Percentiles rank a stretch among this genome's conserved stretches.
Evolutionary conservation across 2,888 invertebrate species (phyloP).

Genomic region (Magallana nippona): DNA sequence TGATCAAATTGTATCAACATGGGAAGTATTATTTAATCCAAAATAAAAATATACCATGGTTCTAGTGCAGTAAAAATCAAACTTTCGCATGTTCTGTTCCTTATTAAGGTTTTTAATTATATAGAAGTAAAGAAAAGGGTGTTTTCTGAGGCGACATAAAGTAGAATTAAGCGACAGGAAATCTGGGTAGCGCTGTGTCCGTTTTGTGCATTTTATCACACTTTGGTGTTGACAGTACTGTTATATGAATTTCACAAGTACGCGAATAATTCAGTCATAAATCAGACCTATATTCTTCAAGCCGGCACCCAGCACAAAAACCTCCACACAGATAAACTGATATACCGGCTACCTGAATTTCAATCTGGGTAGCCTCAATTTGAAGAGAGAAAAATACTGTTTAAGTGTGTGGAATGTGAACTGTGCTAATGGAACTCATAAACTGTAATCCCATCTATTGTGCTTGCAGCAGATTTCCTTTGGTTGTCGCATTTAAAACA

Average conservation of each 20-base stretch:
- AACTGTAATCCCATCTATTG: neutral
- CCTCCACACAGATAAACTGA: neutral
- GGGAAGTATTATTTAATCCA: neutral
- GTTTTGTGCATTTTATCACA: constrained; percentile 26
- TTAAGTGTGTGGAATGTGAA: neutral
- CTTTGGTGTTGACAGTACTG: constrained; percentile 5
- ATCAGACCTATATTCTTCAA: neutral
- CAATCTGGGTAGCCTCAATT: neutral
- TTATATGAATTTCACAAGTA: constrained; percentile 26
- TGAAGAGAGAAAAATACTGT: neutral
- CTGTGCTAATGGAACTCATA: constrained; percentile 14
- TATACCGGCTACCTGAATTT: neutral
- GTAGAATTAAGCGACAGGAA: neutral
- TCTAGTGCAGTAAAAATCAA: neutral
- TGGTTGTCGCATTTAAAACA: constrained; percentile 3
- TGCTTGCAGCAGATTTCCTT: constrained; percentile 7
- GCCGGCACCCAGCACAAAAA: constrained; percentile 5
- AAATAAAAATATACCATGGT: neutral
- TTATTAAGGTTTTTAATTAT: neutral
- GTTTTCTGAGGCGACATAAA: neutral
- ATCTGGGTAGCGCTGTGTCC: neutral
- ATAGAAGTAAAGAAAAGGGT: neutral
- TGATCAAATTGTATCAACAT: neutral
- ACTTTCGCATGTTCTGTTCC: neutral
- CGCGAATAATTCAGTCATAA: neutral